These are phyloP conservation scores for Vidua chalybeata DNA, from an alignment of 2,113 vertebrate genomes.

Conservation along the genomic window DNA sequence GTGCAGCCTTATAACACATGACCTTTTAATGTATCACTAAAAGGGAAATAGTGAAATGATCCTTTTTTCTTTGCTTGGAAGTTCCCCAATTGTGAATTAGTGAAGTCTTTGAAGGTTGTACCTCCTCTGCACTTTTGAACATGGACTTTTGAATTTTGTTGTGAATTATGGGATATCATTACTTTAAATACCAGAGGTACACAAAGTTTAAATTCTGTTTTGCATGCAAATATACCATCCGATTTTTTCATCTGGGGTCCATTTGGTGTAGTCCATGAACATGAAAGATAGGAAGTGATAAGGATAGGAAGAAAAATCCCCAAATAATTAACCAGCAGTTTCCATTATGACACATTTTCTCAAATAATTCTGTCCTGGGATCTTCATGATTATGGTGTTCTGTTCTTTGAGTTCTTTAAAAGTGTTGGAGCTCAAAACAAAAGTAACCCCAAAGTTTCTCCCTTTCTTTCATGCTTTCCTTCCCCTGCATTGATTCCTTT, in stretches of 20 bases:
- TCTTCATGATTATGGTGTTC: neutral
- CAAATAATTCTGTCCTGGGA: neutral
- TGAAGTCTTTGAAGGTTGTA: neutral
- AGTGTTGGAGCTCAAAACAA: neutral
- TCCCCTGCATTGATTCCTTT: neutral
- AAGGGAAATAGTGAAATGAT: neutral
- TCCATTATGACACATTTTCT: neutral
- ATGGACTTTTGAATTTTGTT: neutral
- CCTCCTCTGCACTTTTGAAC: neutral
- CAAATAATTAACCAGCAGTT: neutral
- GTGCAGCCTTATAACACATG: neutral
- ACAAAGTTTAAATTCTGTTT: conserved; percentile 1
- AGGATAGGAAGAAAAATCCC: neutral
- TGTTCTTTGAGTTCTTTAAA: neutral
- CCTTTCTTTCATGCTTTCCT: neutral
- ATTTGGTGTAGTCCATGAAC: neutral
- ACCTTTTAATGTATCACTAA: neutral
- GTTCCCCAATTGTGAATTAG: neutral
- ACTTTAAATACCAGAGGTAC: neutral
- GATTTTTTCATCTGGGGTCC: neutral
- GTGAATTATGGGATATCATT: neutral
- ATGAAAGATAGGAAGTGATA: neutral
- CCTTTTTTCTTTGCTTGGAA: neutral
- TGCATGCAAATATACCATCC: neutral
- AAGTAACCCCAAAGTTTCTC: neutral